Evolutionary conservation across 2,113 vertebrate species (phyloP), one percentile per base, ranked within the genome.

Genomic region (Pteropus alecto): DNA sequence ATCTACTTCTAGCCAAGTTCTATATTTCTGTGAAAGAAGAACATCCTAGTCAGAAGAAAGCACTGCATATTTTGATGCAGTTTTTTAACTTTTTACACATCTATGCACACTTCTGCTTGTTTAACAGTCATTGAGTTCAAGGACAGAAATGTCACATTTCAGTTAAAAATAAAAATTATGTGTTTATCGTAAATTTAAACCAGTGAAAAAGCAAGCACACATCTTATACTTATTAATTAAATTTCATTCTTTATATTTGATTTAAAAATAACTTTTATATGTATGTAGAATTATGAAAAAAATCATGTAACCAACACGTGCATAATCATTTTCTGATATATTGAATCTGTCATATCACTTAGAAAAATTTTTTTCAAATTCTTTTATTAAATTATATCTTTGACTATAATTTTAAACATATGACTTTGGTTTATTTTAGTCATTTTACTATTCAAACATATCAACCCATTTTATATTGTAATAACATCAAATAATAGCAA

Each of bases 361-460:
- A 89, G 26, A 93, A 48, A 51, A 14, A 14, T 5, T 18, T 43
- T 76, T 81, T 74, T 24, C 18, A 30, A 68, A 51, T 4, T 26
- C 1, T 41, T 68, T 19, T 38, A 54, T 84, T 67, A 74, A 71
- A 96, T 82, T 63, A 38, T 73, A 41, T 60, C 0, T 51, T 68
- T 83, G 15, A 6, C 1, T 87, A 4, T 60, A 73, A 70, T 78
- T 82, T 63, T 87, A 93, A 73, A 81, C 43, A 51, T n/a, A 46
- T 46, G 54, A 16, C 18, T 93, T 94, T 79, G 7, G 33, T 70
- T 93, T 94, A 78, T 70, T 96, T 84, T 81, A 90, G 18, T 63
- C 73, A 48, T 63, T 60, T 87, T 83, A 79, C 2, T 26, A 82
- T 73, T 83, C 48, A 87, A 68, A 5, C 41, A 84, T 82, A 61